Percentiles rank a stretch among this genome's conserved stretches.
Conservation (phyloP, 2,113 vertebrate species). For the Cercopithecus mona region DNA sequence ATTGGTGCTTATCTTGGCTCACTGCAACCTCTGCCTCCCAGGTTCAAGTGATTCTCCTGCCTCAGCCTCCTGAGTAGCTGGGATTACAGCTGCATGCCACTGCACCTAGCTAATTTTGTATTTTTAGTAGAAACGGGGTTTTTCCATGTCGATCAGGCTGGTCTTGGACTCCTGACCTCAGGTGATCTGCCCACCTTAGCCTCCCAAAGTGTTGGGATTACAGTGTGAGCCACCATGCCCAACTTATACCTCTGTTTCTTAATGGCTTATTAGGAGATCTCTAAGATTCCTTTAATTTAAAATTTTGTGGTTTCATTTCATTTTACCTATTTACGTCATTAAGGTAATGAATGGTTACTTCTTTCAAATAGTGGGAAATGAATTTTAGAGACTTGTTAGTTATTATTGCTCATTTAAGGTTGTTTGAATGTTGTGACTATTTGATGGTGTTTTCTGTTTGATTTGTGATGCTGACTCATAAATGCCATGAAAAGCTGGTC, state of each 20-base stretch:
- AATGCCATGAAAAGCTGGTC: background rate
- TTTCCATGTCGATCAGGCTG: too few relatives aligned
- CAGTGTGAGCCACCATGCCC: too few relatives aligned
- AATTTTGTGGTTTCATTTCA: constrained; percentile 2
- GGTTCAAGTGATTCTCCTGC: too few relatives aligned
- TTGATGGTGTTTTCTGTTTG: background rate
- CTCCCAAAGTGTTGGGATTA: too few relatives aligned
- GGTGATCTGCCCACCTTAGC: too few relatives aligned
- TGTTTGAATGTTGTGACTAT: background rate
- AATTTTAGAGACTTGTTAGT: background rate
- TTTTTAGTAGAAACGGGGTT: too few relatives aligned
- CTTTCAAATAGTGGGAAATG: background rate
- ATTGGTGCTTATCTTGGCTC: too few relatives aligned
- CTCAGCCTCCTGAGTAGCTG: too few relatives aligned
- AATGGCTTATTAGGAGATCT: background rate
- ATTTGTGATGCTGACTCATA: background rate
- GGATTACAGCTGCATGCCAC: too few relatives aligned
- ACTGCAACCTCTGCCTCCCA: too few relatives aligned
- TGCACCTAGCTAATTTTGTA: too few relatives aligned
- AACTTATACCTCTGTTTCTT: background rate
- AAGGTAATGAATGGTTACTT: background rate
- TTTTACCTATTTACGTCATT: background rate
- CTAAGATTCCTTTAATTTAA: background rate
- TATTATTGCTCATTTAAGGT: background rate
- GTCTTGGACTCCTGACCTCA: too few relatives aligned